A percentile compares a stretch with the other conserved stretches of the same genome.
phyloP scores from a whole-genome alignment of 2,888 invertebrate genomes.

The Netelia inedita region DNA sequence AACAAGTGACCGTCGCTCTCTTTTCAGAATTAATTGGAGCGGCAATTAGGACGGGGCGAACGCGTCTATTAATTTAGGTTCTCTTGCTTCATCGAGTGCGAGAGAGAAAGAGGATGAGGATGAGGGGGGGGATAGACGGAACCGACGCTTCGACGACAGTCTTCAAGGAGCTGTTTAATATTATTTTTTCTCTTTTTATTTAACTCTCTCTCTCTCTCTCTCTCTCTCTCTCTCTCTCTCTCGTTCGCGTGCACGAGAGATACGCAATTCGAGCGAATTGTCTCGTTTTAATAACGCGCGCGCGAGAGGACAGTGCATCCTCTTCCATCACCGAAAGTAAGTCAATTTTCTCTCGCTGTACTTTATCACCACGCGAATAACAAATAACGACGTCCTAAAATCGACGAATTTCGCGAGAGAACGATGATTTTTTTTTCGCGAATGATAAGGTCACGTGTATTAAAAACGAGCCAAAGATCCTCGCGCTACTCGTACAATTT shows the following conservation, averaged over 20 bases:
- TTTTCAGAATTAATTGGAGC: slow-evolving; percentile 70
- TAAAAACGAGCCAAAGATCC: too few relatives aligned
- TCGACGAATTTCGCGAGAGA: too few relatives aligned
- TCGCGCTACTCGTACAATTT: too few relatives aligned
- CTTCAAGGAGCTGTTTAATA: slow-evolving; percentile 65
- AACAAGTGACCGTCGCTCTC: slow-evolving; percentile 59
- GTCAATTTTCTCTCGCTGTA: not conserved
- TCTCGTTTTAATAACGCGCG: slow-evolving; percentile 18
- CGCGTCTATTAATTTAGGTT: slow-evolving; percentile 72
- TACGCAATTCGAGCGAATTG: slow-evolving; percentile 48
- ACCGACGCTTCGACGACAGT: slow-evolving; percentile 31
- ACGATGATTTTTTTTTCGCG: too few relatives aligned
- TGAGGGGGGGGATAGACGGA: not conserved
- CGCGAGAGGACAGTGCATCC: slow-evolving; percentile 15
- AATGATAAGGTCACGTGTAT: too few relatives aligned
- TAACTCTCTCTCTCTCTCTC: slow-evolving; percentile 10
- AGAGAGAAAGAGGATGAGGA: not conserved
- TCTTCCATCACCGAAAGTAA: not conserved
- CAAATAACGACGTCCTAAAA: too few relatives aligned
- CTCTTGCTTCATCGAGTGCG: slow-evolving; percentile 27
- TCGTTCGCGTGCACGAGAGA: slow-evolving; percentile 11
- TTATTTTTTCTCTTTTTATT: slow-evolving; percentile 26
- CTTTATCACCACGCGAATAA: too few relatives aligned
- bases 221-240: slow-evolving; percentile 5
- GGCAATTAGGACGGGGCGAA: slow-evolving; percentile 70